Base-by-base conservation (phyloP, 1,140 invertebrate species). In the Drosophila ohnishii region DNA sequence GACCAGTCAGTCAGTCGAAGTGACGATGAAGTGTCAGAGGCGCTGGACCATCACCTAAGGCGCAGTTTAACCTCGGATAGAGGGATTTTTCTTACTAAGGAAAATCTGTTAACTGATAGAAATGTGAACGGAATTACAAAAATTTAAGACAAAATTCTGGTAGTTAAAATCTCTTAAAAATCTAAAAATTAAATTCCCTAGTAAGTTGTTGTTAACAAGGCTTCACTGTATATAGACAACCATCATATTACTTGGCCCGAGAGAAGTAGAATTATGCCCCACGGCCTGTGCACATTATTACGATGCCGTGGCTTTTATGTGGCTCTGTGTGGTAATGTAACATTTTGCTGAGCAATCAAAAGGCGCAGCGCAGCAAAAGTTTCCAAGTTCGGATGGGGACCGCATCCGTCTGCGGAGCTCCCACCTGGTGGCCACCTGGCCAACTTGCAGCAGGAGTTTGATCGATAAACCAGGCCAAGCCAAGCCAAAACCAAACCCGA, bases 341-440 rank as follows among this genome's bases (percentile, higher is more conserved):
- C 73, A 76, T 76, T 76, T 76, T 76, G 74, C 74, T 76, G 74
- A 76, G 74, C 74, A 76, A 76, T 76, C 74, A 76, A 76, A 69
- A 71, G 67, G 67, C 67, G 67, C 67, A 71, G 67, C 65, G 67
- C 67, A 71, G 50, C 64, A 35, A 59, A 71, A 66, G 53, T 66
- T 53, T 60, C 62, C 63, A 28, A 64, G 51, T 50, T 59, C 47
- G 55, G 30, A 11, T 32, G 22, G 62, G 25, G 48, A 71, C 67
- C 67, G 67, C 67, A 71, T 70, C 48, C 60, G 67, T 34, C 34
- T 16, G n/a, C 19, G 28, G 57, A 62, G 62, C 56, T 5, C 19
- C 57, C 65, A 69, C 65, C 65, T 69, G 71, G 71, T 10, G 50
- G 50, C 37, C 65, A 67, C 65, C 65, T 69, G 72, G 72, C 47